A percentile compares a stretch with the other conserved stretches of the same genome.
These are phyloP conservation scores for Coendou prehensilis DNA, from an alignment of 2,797 vertebrate species.

Conservation along the genomic window DNA sequence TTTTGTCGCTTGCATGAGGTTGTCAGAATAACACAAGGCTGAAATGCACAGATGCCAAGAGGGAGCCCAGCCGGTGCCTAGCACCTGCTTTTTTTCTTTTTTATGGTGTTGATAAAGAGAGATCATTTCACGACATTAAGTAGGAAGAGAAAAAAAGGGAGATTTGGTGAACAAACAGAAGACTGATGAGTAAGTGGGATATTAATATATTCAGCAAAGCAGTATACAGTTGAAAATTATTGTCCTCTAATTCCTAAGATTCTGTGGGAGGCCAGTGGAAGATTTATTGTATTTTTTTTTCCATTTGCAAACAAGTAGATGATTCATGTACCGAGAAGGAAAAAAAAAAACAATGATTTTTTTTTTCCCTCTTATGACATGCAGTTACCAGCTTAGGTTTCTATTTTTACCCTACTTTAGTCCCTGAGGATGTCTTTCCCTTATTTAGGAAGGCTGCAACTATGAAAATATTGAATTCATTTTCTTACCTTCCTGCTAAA, in stretches of 20 bases:
- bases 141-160: not conserved
- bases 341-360: not conserved
- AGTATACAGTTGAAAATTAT: conserved; percentile 61
- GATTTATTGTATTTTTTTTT: conserved; percentile 33
- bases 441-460: conserved; percentile 70
- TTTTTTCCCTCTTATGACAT: not conserved
- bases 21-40: not conserved
- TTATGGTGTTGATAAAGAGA: not conserved
- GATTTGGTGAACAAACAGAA: conserved; percentile 1
- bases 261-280: not conserved
- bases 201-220: conserved; percentile 47
- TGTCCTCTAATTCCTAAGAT: conserved; percentile 56
- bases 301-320: conserved; percentile 56
- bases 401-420: conserved; percentile 62
- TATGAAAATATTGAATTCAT: conserved; percentile 18
- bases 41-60: not conserved
- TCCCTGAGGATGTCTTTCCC: conserved; percentile 30
- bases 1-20: conserved; percentile 1
- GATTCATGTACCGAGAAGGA: conserved; percentile 49
- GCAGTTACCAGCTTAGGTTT: conserved; percentile 55
- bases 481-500: conserved; percentile 62
- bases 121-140: not conserved
- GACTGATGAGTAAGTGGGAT: not conserved
- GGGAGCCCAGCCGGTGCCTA: not conserved
- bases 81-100: not conserved